Evolutionary conservation across 2,113 vertebrate genomes (phyloP).

Genomic region (Centropus bengalensis): DNA sequence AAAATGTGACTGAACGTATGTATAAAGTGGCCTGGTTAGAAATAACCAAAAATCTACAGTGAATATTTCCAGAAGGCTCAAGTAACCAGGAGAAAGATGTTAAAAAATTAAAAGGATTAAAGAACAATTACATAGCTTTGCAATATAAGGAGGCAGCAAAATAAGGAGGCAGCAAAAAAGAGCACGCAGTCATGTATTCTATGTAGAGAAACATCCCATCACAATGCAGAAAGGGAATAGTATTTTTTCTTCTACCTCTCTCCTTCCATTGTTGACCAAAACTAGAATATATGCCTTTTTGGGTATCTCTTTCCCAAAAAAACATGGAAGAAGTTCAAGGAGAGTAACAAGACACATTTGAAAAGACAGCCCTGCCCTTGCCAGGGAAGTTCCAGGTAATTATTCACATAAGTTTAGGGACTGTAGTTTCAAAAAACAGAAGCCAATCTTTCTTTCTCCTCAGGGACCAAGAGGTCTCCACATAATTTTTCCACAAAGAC

Average conservation of each 20-base stretch:
- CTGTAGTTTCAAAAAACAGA: slow-evolving; percentile 4
- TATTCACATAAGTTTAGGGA: neutral
- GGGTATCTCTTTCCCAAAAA: neutral
- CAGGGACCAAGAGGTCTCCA: neutral
- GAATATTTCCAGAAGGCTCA: neutral
- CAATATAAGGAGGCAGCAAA: neutral
- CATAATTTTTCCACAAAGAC: neutral
- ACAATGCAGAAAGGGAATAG: neutral
- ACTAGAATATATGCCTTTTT: neutral
- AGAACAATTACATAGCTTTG: neutral
- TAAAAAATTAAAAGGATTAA: neutral
- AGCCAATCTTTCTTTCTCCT: neutral
- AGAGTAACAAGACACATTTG: neutral
- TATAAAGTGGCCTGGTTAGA: neutral
- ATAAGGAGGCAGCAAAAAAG: neutral
- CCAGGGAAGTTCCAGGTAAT: neutral
- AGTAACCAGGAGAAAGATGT: neutral
- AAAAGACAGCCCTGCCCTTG: neutral
- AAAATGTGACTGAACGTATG: neutral
- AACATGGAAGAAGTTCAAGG: neutral
- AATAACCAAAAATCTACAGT: neutral
- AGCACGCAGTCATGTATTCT: neutral
- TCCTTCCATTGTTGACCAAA: neutral
- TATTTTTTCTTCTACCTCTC: neutral
- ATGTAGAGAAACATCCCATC: neutral